Evolutionary conservation across 1,140 invertebrate genomes (phyloP), one percentile per base, ranked within the genome.

Genomic region (Diorhabda elongata): DNA sequence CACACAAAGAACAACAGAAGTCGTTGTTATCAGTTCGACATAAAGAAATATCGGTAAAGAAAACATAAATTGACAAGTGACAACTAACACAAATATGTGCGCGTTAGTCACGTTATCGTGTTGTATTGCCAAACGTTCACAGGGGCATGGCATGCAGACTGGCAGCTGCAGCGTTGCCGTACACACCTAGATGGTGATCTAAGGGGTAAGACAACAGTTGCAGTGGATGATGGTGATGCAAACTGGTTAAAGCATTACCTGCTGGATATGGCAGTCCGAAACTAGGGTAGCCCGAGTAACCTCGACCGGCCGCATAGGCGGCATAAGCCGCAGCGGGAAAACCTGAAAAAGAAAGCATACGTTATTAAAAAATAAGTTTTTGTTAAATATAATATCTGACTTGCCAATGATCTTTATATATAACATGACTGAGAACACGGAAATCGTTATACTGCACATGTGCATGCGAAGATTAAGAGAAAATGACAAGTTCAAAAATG

Each of bases 231-330:
- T 87, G 87, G 82, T 87, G 86, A 82, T 87, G 86, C 83, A 86
- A 85, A 83, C 84, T 86, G 83, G 87, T 85, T 84, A 87, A 84
- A 84, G 89, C 87, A 90, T 94, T 95, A 96, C 94, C 94, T 95
- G 93, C 92, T 82, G 94, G 93, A 85, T 96, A 96, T 82, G 93
- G 93, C 85, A 96, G 93, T 88, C 93, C 93, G 87, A 96, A 96
- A 89, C 93, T 94, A 87, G 94, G 93, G 88, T 96, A 96, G 85
- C 94, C 93, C 84, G 93, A 94, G 87, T 95, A 96, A 80, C 93
- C 92, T 84, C 94, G 91, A 83, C 93, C 92, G 81, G 93, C 93
- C 84, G 93, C 93, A 84, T 95, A 95, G 81, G 93, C 93, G 83
- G 93, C 92, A 85, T 95, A 95, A 78, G 93, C 93, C 79, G 91